Evolutionary conservation across 2,113 vertebrate species (phyloP).

Genomic region (Arizona elegans): DNA sequence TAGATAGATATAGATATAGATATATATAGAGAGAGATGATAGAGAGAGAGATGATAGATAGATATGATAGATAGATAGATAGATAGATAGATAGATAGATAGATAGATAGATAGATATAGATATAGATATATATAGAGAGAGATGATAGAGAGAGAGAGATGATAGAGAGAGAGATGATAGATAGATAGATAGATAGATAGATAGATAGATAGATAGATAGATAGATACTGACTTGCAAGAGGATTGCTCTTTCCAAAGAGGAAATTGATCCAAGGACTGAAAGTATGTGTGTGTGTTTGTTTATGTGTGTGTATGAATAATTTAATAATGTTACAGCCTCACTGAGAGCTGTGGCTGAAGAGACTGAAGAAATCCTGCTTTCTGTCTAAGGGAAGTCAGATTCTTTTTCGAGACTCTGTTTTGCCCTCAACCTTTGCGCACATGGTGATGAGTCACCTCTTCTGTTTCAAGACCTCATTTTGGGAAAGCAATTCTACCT

Average conservation of each 20-base stretch:
- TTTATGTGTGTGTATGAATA: not conserved
- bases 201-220: no score
- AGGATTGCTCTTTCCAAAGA: constrained; percentile 16
- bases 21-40: no score
- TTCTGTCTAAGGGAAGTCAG: not conserved
- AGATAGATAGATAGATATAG: no score
- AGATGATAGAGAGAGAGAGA: no score
- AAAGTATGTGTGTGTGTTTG: not conserved
- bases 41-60: no score
- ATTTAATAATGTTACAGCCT: not conserved
- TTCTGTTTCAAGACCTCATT: not conserved
- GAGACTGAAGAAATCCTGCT: not conserved
- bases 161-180: no score
- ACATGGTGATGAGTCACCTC: not conserved
- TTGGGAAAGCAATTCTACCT: not conserved
- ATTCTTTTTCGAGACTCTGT: not conserved
- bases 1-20: no score
- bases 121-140: no score
- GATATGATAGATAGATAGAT: no score
- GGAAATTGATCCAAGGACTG: constrained; percentile 33
- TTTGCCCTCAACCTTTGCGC: not conserved
- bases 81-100: no score
- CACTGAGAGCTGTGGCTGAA: not conserved
- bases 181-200: no score
- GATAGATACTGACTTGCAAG: constrained; percentile 3